These are phyloP conservation scores for Cryptotis parvus DNA, from an alignment of 2,113 vertebrate species.

Conservation along the genomic window DNA sequence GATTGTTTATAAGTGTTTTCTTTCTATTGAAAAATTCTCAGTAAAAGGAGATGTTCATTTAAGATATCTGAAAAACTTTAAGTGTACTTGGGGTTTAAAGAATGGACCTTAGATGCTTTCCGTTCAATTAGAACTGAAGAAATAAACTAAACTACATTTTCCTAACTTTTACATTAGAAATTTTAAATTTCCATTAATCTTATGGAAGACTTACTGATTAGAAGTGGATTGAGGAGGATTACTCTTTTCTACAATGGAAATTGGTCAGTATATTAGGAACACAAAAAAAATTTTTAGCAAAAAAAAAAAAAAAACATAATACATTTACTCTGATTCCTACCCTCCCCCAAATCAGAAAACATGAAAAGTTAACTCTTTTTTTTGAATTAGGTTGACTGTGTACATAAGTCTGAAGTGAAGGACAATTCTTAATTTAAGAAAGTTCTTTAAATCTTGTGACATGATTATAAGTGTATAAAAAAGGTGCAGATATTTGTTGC, in stretches of 20 bases:
- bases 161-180: neutral
- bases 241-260: conserved; percentile 27
- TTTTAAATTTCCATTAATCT: neutral
- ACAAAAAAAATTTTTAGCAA: conserved; percentile 4
- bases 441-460: neutral
- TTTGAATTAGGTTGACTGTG: neutral
- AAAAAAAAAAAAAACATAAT: neutral
- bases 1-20: no score
- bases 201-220: neutral
- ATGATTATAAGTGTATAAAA: neutral
- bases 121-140: neutral
- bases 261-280: conserved; percentile 5
- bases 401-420: neutral
- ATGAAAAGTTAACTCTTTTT: neutral
- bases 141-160: conserved; percentile 22
- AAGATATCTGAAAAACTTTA: neutral
- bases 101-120: neutral
- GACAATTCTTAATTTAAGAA: neutral
- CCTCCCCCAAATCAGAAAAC: neutral
- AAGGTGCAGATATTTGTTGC: neutral
- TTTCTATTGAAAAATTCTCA: neutral
- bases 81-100: neutral
- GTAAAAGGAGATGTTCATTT: neutral
- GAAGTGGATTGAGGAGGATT: neutral
- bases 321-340: neutral